Evolutionary conservation across 1,140 invertebrate species (phyloP).

Genomic region (Bilobella aurantiaca): DNA sequence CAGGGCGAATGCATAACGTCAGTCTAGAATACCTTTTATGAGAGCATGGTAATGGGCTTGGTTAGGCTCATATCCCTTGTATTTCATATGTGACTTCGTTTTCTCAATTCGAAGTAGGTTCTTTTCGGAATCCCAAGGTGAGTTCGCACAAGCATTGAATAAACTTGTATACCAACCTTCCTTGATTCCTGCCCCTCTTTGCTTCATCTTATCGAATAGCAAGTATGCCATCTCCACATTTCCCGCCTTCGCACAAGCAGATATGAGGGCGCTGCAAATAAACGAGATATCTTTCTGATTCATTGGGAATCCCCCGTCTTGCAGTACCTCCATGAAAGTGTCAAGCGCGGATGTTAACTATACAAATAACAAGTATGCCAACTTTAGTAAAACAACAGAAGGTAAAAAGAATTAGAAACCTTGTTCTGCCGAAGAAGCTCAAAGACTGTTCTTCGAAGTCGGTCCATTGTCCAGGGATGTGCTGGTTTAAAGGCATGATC

Average conservation of each 20-base stretch:
- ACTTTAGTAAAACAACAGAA: not conserved
- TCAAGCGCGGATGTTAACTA: slow-evolving; percentile 27
- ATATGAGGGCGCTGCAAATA: slow-evolving; percentile 69
- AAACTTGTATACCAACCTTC: slow-evolving; percentile 66
- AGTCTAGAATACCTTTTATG: slow-evolving; percentile 54
- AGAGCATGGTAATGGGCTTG: slow-evolving; percentile 70
- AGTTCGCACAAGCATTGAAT: slow-evolving; percentile 78
- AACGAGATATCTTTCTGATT: slow-evolving; percentile 40
- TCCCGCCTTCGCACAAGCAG: slow-evolving; percentile 64
- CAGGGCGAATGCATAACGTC: not conserved
- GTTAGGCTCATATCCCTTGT: slow-evolving; percentile 59
- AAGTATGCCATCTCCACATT: slow-evolving; percentile 73
- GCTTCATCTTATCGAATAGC: slow-evolving; percentile 71
- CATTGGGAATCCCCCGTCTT: slow-evolving; percentile 24
- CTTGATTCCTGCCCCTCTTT: slow-evolving; percentile 53
- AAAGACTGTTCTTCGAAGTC: slow-evolving; percentile 15
- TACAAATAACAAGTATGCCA: not conserved
- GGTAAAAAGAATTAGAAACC: slow-evolving; percentile 1
- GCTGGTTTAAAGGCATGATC: slow-evolving; percentile 16
- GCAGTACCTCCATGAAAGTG: slow-evolving; percentile 13
- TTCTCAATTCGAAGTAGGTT: slow-evolving; percentile 53
- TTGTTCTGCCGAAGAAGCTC: slow-evolving; percentile 9
- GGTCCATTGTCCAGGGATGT: slow-evolving; percentile 12
- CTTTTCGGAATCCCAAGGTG: slow-evolving; percentile 50
- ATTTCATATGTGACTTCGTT: slow-evolving; percentile 54